A percentile compares a stretch with the other conserved stretches of the same genome.
Conservation (phyloP, 2,888 invertebrate genomes). For the Timandra comae region DNA sequence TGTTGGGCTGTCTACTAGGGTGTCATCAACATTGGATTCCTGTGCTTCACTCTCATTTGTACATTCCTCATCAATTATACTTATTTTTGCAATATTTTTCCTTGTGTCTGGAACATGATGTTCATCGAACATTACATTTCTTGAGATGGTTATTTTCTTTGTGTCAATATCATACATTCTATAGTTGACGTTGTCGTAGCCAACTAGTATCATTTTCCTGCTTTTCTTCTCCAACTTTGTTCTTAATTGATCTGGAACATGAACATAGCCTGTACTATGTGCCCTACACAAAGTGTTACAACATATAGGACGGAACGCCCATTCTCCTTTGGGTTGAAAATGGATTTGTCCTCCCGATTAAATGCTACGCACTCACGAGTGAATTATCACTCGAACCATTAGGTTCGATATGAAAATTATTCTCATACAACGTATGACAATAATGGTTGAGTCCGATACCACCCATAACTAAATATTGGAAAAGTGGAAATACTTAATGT, state of each 20-base stretch:
- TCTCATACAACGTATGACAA: too few relatives aligned
- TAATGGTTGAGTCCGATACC: too few relatives aligned
- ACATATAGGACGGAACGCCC: too few relatives aligned
- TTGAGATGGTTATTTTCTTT: constrained; percentile 15
- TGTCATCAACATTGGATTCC: constrained; percentile 9
- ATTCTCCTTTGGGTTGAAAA: too few relatives aligned
- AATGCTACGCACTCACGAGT: too few relatives aligned
- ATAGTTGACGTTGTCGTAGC: constrained; percentile 31
- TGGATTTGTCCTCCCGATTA: too few relatives aligned
- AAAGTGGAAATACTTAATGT: too few relatives aligned
- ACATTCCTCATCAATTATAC: constrained; percentile 7
- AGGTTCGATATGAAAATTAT: too few relatives aligned
- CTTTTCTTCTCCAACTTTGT: constrained; percentile 24
- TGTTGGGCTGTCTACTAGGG: constrained; percentile 1
- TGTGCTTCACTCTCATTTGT: too few relatives aligned
- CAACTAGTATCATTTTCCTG: constrained; percentile 25
- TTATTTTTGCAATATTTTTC: constrained; percentile 14
- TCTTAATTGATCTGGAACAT: constrained; percentile 30
- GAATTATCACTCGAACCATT: too few relatives aligned
- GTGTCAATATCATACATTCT: constrained; percentile 24
- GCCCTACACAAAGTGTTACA: too few relatives aligned
- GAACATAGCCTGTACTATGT: constrained; percentile 28
- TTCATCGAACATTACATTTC: constrained; percentile 29
- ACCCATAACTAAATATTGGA: too few relatives aligned
- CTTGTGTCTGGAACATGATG: constrained; percentile 7